Base-by-base conservation (phyloP, 2,797 vertebrate genomes). In the Erithacus rubecula region DNA sequence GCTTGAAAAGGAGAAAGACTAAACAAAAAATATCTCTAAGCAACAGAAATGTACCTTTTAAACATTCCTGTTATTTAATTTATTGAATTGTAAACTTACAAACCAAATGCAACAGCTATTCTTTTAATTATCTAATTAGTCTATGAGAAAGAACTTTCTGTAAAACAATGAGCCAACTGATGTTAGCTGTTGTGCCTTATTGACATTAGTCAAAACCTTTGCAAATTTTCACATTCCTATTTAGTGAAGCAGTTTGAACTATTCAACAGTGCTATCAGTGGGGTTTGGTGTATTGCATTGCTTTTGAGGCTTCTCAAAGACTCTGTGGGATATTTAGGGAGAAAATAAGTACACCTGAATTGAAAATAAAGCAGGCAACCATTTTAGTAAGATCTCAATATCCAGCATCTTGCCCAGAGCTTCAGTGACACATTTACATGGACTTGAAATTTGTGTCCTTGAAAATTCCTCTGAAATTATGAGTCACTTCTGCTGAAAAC, bases 401-500 rank as follows among this genome's bases (percentile, higher is more conserved):
- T 83, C 83, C 74, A 47, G 17, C 29, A 63, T 69, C 82, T 79
- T 69, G 12, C 18, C 18, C 34, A 69, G 56, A 75, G 47, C 68
- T 91, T 91, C n/a, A 89, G 13, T 43, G 59, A 53, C 51, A 85
- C 44, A 41, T 52, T 80, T 89, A 58, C 0, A 11, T 15, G 3
- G 17, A 60, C 46, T 84, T 74, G 58, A 78, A 78, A 17, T 84
- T 77, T 87, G 10, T 3, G 3, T 64, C 53, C 65, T 84, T 81
- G 70, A 78, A 89, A 60, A 9, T 67, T 58, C 46, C 19, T 78
- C 62, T 81, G 36, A 90, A 88, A 47, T 63, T 70, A 30, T 65
- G 51, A 90, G 34, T 86, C 76, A 81, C 20, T 81, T 89, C 15
- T 52, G 9, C 46, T 86, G 62, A 60, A 90, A 78, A 75, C 32